phyloP scores from a whole-genome alignment of 2,113 vertebrate species.

The Noturus placidus region DNA sequence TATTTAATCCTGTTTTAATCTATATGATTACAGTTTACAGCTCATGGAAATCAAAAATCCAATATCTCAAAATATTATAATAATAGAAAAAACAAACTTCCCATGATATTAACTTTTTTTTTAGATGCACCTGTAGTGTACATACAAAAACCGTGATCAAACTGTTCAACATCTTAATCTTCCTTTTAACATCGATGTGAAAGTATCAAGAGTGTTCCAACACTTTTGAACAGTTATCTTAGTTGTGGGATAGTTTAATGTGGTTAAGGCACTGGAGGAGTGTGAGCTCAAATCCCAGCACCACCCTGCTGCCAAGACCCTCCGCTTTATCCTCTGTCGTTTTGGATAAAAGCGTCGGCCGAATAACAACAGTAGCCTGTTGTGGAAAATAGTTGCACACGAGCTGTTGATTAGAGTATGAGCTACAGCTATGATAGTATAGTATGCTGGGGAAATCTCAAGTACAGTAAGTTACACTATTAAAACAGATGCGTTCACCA shows the following conservation, averaged over 20 bases:
- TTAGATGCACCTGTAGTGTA: no score
- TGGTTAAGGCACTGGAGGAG: not conserved
- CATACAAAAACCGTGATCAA: not conserved
- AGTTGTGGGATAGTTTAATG: not conserved
- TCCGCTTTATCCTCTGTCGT: not conserved
- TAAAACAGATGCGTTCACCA: not conserved
- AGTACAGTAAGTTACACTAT: not conserved
- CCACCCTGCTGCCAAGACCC: not conserved
- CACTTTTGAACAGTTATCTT: not conserved
- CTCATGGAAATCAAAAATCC: no score
- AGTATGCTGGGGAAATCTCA: not conserved
- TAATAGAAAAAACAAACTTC: no score
- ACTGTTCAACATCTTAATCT: not conserved
- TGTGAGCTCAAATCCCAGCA: not conserved
- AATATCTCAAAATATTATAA: no score
- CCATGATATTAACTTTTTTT: no score
- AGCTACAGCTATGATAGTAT: not conserved
- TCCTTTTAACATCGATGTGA: not conserved
- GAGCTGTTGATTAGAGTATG: not conserved
- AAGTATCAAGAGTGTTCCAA: not conserved
- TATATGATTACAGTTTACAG: no score
- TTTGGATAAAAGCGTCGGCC: not conserved
- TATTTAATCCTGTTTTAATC: no score
- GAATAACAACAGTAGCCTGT: not conserved
- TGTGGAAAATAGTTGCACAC: not conserved